Conservation (phyloP, 2,113 vertebrate species). For the Gambusia affinis region DNA sequence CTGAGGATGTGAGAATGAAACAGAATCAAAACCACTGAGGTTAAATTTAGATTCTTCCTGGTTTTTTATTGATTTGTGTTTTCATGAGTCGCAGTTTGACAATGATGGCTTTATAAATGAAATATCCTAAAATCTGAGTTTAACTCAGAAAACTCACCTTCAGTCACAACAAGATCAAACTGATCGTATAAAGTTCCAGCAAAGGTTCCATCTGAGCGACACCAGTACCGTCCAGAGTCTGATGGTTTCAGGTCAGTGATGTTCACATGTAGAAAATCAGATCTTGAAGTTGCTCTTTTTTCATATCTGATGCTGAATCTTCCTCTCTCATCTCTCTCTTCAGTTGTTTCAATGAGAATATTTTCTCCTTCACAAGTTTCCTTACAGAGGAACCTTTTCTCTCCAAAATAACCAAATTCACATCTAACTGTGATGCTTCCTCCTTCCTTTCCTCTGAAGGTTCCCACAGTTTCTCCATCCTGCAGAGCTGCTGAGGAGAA, state of each 20-base stretch:
- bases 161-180: background rate
- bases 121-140: too few relatives aligned
- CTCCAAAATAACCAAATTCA: background rate
- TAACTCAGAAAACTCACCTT: too few relatives aligned
- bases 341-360: background rate
- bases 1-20: background rate
- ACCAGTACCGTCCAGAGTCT: background rate
- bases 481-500: too few relatives aligned
- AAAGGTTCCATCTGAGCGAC: background rate
- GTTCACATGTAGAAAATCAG: background rate
- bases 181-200: background rate
- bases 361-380: background rate
- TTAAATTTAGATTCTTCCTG: too few relatives aligned
- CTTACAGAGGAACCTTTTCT: background rate
- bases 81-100: too few relatives aligned
- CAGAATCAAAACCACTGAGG: background rate
- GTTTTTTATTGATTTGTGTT: too few relatives aligned
- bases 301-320: slow-evolving; percentile 1
- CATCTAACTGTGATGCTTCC: background rate
- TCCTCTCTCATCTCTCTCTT: background rate
- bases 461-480: too few relatives aligned
- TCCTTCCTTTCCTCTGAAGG: background rate
- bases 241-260: background rate
- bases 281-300: too few relatives aligned
- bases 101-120: too few relatives aligned